phyloP scores from a whole-genome alignment of 2,797 vertebrate genomes.

The Melanotaenia parkinsoni region DNA sequence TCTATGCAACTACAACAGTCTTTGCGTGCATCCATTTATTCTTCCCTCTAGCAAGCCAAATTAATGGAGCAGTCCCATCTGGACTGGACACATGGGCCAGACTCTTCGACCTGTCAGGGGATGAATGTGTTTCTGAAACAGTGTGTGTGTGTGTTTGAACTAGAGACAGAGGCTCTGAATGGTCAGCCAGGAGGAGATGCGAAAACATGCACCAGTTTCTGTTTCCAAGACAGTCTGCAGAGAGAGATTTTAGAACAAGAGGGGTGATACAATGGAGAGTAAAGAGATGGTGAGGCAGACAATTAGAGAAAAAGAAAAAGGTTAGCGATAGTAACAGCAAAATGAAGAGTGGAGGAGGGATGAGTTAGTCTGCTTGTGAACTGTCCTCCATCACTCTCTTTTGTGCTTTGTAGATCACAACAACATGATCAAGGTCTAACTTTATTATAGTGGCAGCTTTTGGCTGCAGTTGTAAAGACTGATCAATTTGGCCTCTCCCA shows the following conservation, averaged over 20 bases:
- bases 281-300: conserved; percentile 23
- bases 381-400: conserved; percentile 53
- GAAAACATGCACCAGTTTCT: conserved; percentile 61
- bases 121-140: conserved; percentile 56
- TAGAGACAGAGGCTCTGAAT: conserved; percentile 46
- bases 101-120: conserved; percentile 57
- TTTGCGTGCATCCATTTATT: conserved; percentile 13
- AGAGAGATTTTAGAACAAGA: conserved; percentile 21
- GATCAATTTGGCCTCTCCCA: conserved; percentile 69
- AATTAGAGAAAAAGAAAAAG: conserved; percentile 21
- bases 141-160: conserved; percentile 38
- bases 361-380: conserved; percentile 46
- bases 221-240: conserved; percentile 36
- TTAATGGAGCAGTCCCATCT: conserved; percentile 71
- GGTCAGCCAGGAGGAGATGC: conserved; percentile 51
- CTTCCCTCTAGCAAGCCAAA: conserved; percentile 49
- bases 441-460: conserved; percentile 74
- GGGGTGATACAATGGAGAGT: conserved; percentile 19
- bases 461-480: conserved; percentile 75
- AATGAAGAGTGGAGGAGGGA: conserved; percentile 13
- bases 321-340: conserved; percentile 1
- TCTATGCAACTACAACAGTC: not conserved
- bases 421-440: conserved; percentile 74
- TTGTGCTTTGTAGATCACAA: conserved; percentile 66
- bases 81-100: conserved; percentile 62